Base-by-base conservation (phyloP, 2,888 invertebrate species). In the Phortica okadai region DNA sequence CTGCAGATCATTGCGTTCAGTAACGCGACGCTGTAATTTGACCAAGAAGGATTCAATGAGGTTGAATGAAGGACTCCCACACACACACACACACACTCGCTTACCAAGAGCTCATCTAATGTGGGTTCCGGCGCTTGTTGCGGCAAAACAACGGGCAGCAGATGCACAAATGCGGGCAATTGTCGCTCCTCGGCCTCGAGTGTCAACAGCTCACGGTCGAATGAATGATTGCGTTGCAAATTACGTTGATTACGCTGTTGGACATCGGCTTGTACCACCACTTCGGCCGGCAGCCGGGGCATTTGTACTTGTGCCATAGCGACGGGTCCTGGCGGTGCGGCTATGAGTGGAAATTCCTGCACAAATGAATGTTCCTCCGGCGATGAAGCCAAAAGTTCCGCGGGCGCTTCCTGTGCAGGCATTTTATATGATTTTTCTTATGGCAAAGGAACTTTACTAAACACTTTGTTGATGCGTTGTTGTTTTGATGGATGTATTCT, bases 31-130 rank as follows among this genome's bases (percentile, higher is more conserved):
- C 92, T 92, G 84, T 76, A 16, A 56, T 64, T 42, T 50, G 0
- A 67, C 10, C 21, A 25, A 42, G 7, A 67, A 69, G 45, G 69
- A 69, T 11, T 42, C 8, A 25, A 1, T 69, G 6, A 11, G 0
- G 25, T 59, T 5, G 1, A 45, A 11, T 50, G 16, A 16, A 0
- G 1, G 56, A 6, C 10, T 16, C 21, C 21, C 21, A 10, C 6
- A 6, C 5, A 58, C 21, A 21, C 21, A 10, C 6, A 6, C 5
- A 58, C 21, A 21, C 21, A 21, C 21, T 21, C 21, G 81, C 92
- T 90, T 87, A 94, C 94, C 91, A 94, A 84, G 4, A 94, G 87
- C 85, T 94, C 94, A 79, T 94, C 93, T 44, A 94, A 89, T 0
- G 93, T 93, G 45, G 93, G 91, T 80, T 94, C 94, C 0, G 94